These are phyloP conservation scores for Arenaria interpres DNA, from an alignment of 2,113 vertebrate species.

Conservation along the genomic window DNA sequence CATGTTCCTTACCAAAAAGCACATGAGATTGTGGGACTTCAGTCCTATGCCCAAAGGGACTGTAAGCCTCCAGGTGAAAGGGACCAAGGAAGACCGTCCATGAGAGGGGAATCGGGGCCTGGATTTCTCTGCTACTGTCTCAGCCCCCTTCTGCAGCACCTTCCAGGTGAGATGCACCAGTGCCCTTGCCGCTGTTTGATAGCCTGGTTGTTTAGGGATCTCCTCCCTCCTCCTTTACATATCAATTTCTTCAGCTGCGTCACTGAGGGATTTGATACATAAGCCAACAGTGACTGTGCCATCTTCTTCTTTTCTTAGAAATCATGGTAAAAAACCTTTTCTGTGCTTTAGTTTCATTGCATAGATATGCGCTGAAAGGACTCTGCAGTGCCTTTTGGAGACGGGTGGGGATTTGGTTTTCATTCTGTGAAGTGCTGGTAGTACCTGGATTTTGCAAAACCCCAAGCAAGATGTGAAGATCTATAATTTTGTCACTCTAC, in stretches of 20 bases:
- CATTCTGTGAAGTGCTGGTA: not conserved
- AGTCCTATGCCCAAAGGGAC: not conserved
- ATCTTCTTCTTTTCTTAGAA: not conserved
- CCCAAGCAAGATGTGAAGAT: not conserved
- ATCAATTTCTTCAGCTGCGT: no score
- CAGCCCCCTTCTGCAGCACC: not conserved
- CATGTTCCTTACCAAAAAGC: not conserved
- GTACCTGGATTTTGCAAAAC: not conserved
- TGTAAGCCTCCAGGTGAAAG: not conserved
- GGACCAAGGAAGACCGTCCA: not conserved
- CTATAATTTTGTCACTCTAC: rapidly evolving
- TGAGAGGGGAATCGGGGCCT: not conserved
- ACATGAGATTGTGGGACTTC: not conserved
- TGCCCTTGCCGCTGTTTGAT: not conserved
- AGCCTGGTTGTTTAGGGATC: not conserved
- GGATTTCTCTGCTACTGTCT: not conserved
- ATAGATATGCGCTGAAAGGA: not conserved
- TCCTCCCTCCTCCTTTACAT: not conserved
- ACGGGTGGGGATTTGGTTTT: not conserved
- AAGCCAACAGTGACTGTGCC: not conserved
- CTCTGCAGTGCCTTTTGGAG: not conserved
- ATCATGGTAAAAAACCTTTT: not conserved
- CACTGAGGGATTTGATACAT: not conserved
- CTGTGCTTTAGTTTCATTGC: not conserved
- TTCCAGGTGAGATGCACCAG: not conserved